Base-by-base conservation (phyloP, 1,140 invertebrate genomes). In the Leucophenga varia region DNA sequence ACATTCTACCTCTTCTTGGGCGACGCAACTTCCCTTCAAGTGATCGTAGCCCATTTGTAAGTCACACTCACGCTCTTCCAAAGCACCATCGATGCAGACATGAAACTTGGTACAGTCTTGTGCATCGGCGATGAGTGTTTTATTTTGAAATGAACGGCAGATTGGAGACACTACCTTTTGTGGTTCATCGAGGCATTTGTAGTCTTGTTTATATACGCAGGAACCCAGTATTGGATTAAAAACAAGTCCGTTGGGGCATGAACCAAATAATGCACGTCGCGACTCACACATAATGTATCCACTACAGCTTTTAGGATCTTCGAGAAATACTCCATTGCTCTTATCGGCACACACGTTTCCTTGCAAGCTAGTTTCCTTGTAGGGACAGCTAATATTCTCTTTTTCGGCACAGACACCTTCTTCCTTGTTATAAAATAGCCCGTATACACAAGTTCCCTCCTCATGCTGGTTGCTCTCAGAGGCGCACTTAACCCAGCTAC, bases 381-480 rank as follows among this genome's bases (percentile, higher is more conserved):
- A 72, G 6, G 69, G 69, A 13, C 69, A 72, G 1, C 12, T 25
- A 8, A 58, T 54, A 14, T 40, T 43, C 0, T 43, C 18, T n/a
- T 51, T 37, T 10, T 41, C 30, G 10, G 22, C 42, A 43, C 69
- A 72, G 12, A 45, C 47, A 1, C 69, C 61, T 9, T 17, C 21
- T 1, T 67, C 43, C 49, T 72, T 72, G 47, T 67, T 52, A 39
- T 59, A 72, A 40, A 43, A 47, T 0, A 72, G 58, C 9, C 69
- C 69, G 2, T 48, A 17, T 3, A 64, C 68, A 30, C 69, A 72
- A n/a, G 47, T 36, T 8, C 69, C 69, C 32, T 72, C 61, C 50
- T 72, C 69, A 17, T 59, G 31, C 17, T 19, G 22, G 12, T 12
- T 43, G 13, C 28, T 9, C 17, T 53, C 51, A n/a, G 7, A 16